Conservation (phyloP, 30 jellyfish, hydroid and myxozoan genomes). For the Aurelia sp. region DNA sequence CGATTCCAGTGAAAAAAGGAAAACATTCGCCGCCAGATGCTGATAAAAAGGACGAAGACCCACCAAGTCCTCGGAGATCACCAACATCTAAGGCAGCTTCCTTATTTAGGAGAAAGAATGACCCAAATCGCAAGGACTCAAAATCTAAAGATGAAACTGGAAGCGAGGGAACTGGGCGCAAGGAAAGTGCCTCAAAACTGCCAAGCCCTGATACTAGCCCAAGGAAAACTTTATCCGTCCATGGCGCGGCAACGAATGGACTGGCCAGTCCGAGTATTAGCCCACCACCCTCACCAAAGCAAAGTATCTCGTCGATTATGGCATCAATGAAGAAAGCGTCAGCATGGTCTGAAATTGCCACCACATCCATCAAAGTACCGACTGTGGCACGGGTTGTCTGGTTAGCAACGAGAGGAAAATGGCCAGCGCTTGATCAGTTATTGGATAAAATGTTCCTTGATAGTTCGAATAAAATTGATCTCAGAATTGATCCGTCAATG, state of each 20-base stretch:
- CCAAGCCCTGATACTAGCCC: too few relatives aligned
- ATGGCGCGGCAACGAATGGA: too few relatives aligned
- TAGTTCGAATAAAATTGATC: conserved; percentile 37
- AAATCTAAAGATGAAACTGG: too few relatives aligned
- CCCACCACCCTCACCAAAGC: conserved; percentile 33
- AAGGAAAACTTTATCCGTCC: too few relatives aligned
- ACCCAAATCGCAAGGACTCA: too few relatives aligned
- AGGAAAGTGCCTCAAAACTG: too few relatives aligned
- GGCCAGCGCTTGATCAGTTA: conserved; percentile 67
- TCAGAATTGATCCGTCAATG: conserved; percentile 43
- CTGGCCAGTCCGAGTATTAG: conserved; percentile 4
- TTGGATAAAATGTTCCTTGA: conserved; percentile 54
- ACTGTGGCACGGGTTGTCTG: conserved; percentile 57
- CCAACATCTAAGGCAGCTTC: too few relatives aligned
- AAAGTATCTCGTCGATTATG: conserved; percentile 23
- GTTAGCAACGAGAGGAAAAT: conserved; percentile 56
- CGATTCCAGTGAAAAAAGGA: background rate
- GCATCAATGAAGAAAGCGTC: conserved; percentile 56
- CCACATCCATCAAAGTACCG: conserved; percentile 54
- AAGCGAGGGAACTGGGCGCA: too few relatives aligned
- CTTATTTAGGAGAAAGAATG: too few relatives aligned
- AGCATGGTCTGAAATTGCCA: conserved; percentile 56
- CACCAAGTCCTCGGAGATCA: background rate
- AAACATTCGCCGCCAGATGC: conserved; percentile 7
- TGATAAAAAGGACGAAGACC: background rate